Percentiles rank a stretch among this genome's conserved stretches.
Conservation (phyloP, 2,113 vertebrate genomes). For the Leucopsar rothschildi region DNA sequence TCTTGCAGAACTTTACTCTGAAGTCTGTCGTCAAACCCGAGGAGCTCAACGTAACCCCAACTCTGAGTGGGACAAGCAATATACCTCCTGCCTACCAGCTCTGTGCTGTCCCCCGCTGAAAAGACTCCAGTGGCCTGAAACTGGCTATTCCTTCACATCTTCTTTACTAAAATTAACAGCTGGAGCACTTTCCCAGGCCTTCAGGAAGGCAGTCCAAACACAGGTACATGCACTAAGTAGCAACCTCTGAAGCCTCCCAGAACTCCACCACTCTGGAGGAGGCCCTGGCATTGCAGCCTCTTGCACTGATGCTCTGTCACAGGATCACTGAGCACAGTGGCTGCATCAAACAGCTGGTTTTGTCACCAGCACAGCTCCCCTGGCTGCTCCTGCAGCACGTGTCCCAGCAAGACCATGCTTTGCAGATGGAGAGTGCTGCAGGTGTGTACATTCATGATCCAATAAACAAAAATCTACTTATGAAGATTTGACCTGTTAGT, state of each 20-base stretch:
- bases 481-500: background rate
- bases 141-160: background rate
- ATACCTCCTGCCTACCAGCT: background rate
- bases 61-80: background rate
- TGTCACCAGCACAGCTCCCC: background rate
- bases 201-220: background rate
- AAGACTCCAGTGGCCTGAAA: background rate
- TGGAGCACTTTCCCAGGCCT: background rate
- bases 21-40: conserved; percentile 37
- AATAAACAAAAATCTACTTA: background rate
- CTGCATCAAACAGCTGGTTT: background rate
- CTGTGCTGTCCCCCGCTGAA: conserved; percentile 20
- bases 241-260: background rate
- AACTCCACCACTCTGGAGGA: accelerated
- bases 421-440: background rate
- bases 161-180: background rate
- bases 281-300: background rate
- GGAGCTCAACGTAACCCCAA: background rate
- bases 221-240: background rate
- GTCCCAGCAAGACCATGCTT: background rate
- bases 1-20: conserved; percentile 65
- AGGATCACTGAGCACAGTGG: accelerated
- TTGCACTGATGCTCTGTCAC: background rate
- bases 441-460: background rate
- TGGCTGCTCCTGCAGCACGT: accelerated